Conservation (phyloP, 2,797 vertebrate species). For the Hippocampus kuda region DNA sequence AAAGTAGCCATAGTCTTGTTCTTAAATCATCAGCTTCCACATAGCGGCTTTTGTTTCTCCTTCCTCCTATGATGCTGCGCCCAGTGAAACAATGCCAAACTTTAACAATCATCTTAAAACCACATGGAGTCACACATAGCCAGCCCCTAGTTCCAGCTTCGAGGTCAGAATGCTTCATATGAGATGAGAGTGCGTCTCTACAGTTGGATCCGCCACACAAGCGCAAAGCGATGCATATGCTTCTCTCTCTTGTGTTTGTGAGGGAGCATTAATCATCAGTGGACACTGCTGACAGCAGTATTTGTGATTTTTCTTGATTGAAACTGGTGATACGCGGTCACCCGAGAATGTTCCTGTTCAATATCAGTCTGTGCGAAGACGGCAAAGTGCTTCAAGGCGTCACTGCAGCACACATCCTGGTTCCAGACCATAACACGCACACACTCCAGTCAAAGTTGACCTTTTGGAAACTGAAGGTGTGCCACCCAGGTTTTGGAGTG, state of each 20-base stretch:
- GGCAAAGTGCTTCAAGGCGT: constrained; percentile 3
- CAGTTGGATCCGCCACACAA: not conserved
- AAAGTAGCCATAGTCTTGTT: not conserved
- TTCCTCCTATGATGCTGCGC: constrained; percentile 34
- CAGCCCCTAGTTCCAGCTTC: not conserved
- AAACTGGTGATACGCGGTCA: constrained; percentile 17
- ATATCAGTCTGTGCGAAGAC: constrained; percentile 19
- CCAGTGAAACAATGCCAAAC: constrained; percentile 32
- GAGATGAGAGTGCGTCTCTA: not conserved
- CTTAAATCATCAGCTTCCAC: constrained; percentile 22
- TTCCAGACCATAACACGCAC: not conserved
- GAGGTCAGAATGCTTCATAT: not conserved
- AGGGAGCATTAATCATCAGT: constrained; percentile 41
- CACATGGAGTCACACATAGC: not conserved
- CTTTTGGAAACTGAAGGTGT: not conserved
- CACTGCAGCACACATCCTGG: not conserved
- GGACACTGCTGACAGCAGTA: constrained; percentile 15
- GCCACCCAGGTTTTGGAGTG: not conserved
- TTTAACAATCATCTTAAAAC: constrained; percentile 31
- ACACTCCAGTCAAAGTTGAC: not conserved
- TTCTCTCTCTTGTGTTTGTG: constrained; percentile 37
- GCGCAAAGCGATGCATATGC: constrained; percentile 27
- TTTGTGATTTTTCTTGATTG: constrained; percentile 49
- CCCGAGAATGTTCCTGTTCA: constrained; percentile 26
- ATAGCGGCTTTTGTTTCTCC: constrained; percentile 38